Evolutionary conservation across 1,140 invertebrate species (phyloP).

Genomic region (Atopsyche davidsoni): DNA sequence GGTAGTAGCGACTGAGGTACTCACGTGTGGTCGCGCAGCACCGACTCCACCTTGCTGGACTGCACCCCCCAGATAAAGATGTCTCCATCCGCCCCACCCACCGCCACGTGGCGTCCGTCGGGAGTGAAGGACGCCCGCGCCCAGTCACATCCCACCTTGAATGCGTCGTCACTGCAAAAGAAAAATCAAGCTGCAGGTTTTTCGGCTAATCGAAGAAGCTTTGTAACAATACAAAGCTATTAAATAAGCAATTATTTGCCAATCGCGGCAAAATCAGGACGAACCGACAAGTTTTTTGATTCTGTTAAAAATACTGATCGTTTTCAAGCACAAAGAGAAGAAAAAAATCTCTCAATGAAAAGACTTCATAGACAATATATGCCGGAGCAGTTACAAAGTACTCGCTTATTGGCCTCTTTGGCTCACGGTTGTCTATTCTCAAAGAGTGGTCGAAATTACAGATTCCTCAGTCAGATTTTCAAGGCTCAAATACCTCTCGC

Average conservation of each 20-base stretch:
- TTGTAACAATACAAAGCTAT: background rate
- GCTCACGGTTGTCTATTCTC: no score
- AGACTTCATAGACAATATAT: no score
- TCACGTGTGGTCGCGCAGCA: constrained; percentile 87
- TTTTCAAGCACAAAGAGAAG: no score
- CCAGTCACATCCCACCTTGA: constrained; percentile 94
- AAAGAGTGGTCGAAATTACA: no score
- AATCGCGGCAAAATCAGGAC: background rate
- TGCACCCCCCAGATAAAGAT: constrained; percentile 88
- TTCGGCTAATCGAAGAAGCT: background rate
- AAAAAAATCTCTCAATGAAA: no score
- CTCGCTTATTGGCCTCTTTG: no score
- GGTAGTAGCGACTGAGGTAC: no score
- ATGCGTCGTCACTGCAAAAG: constrained; percentile 77
- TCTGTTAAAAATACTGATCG: no score
- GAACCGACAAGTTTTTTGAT: no score
- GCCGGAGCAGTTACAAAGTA: no score
- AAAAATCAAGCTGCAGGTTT: constrained; percentile 2
- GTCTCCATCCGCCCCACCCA: constrained; percentile 84
- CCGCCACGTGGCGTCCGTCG: constrained; percentile 79
- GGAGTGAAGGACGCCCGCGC: constrained; percentile 87
- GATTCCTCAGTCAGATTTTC: no score
- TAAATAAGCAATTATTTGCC: background rate
- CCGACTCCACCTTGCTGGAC: constrained; percentile 68
- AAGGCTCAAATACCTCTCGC: no score